Conservation (phyloP, 2,797 vertebrate species). For the Microhierax caerulescens region DNA sequence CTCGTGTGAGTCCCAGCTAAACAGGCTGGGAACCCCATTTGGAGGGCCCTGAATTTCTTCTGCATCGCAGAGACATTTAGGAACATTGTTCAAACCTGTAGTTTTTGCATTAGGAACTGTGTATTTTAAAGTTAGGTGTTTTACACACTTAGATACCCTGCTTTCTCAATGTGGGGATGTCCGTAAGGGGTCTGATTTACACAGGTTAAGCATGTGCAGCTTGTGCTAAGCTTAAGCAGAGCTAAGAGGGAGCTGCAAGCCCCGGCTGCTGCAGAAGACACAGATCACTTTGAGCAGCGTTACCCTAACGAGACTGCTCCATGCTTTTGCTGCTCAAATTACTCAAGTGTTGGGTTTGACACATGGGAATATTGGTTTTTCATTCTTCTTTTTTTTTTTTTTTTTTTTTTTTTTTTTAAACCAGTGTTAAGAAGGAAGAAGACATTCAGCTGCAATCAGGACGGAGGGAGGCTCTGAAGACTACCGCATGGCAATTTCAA, state of each 20-base stretch:
- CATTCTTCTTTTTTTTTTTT: background rate
- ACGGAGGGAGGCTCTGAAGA: background rate
- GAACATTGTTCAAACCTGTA: background rate
- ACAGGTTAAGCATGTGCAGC: background rate
- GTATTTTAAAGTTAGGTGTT: background rate
- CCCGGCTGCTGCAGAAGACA: background rate
- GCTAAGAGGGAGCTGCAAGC: background rate
- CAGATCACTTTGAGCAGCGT: background rate
- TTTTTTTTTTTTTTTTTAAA: background rate
- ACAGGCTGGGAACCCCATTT: background rate
- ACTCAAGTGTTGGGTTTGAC: background rate
- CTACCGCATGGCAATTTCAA: background rate
- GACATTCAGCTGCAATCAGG: rapidly evolving
- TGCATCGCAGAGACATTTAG: background rate
- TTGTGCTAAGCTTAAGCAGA: background rate
- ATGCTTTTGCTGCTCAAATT: background rate
- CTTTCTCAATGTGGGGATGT: rapidly evolving
- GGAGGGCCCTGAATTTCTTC: background rate
- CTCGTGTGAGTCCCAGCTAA: background rate
- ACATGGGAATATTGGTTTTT: background rate
- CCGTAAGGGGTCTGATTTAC: background rate
- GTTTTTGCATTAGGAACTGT: background rate
- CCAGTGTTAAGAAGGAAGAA: background rate
- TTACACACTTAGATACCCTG: background rate
- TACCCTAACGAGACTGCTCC: background rate